These are phyloP conservation scores for Amniataba percoides DNA, from an alignment of 2,797 vertebrate genomes.

Conservation along the genomic window DNA sequence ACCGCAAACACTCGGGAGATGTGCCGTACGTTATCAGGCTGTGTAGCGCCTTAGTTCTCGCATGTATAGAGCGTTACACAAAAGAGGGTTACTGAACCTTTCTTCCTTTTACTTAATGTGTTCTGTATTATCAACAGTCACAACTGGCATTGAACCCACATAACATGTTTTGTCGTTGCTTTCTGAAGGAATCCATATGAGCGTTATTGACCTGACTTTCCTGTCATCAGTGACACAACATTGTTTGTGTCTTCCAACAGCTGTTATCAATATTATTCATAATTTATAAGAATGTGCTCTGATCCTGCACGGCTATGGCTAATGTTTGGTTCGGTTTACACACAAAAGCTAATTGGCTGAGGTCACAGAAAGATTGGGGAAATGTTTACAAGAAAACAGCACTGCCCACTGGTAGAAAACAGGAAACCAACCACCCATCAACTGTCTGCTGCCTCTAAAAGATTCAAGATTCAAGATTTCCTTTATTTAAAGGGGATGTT, in stretches of 20 bases:
- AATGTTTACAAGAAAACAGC: not conserved
- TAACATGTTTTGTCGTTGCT: not conserved
- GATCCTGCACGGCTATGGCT: not conserved
- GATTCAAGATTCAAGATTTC: no score
- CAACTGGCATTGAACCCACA: not conserved
- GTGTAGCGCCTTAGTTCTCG: not conserved
- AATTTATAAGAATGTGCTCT: not conserved
- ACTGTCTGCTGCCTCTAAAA: not conserved
- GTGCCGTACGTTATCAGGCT: not conserved
- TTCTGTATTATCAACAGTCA: not conserved
- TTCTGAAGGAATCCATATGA: not conserved
- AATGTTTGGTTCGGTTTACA: not conserved
- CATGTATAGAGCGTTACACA: not conserved
- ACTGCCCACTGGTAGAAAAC: not conserved
- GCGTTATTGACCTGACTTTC: not conserved
- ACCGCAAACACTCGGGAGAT: no score
- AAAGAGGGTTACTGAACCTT: not conserved
- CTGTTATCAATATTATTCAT: not conserved
- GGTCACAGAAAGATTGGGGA: not conserved
- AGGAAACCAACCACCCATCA: not conserved
- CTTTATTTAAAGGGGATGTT: no score
- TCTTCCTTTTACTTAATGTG: no score
- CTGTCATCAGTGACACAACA: not conserved
- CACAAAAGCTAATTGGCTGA: not conserved
- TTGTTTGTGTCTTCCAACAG: not conserved